Base-by-base conservation (phyloP, 2,113 vertebrate species). In the Epinephelus cyanopodus region DNA sequence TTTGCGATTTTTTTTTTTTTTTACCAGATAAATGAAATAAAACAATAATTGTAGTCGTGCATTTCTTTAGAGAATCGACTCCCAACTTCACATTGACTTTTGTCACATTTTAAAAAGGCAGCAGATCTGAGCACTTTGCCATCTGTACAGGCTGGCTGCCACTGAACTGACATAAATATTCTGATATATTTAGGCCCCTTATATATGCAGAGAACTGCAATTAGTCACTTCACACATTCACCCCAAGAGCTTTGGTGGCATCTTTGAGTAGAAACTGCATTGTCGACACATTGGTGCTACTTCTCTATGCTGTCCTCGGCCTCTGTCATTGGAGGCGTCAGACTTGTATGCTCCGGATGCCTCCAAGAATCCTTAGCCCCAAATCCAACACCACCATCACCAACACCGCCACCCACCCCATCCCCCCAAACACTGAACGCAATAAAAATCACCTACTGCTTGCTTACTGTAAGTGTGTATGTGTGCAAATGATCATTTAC, bases 81-180 rank as follows among this genome's bases (percentile, higher is more conserved):
- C 0, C 21, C 23, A 6, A 2, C 12, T 12, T 12, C 42, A 45
- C 42, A 45, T 45, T 45, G 42, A 45, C 42, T 45, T 45, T 45
- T 45, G 8, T 45, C 42, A 45, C 42, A 45, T 50, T 17, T 42
- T 8, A 58, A 45, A n/a, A 81, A 25, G 18, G 37, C 5, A 70
- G 33, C 66, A 53, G 45, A 66, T 53, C 42, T 29, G 52, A 80
- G 52, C n/a, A 37, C 56, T 68, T 45, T 52, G 33, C 56, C 27
- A 58, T 77, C 79, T 64, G 29, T n/a, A 63, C n/a, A 56, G 23
- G 25, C 67, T 53, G n/a, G 8, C 56, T 52, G 50, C 79, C 56
- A 14, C 62, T 63, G 57, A 72, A 21, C 77, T 65, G 76, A 82
- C 82, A 89, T 66, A 79, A 74, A 84, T 79, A 66, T 29, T 45